Percentiles rank a stretch among this genome's conserved stretches.
phyloP scores from a whole-genome alignment of 2,888 invertebrate genomes.

The Lordiphosa fenestrarum region DNA sequence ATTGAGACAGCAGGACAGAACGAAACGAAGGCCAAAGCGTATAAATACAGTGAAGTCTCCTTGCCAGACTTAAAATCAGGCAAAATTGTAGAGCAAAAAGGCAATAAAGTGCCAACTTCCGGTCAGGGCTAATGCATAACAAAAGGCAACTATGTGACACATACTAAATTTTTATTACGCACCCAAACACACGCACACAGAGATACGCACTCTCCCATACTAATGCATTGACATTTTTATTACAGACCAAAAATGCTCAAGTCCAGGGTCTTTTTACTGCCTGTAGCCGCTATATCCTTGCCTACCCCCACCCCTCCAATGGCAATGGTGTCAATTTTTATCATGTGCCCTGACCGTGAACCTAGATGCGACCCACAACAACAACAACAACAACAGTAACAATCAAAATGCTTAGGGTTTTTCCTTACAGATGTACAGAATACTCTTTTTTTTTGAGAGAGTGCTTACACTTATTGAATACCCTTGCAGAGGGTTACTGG shows the following conservation, averaged over 20 bases:
- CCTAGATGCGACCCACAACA: slow-evolving; percentile 24
- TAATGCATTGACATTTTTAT: slow-evolving; percentile 72
- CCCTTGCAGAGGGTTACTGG: no score
- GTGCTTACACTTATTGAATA: no score
- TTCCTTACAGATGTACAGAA: slow-evolving; percentile 5
- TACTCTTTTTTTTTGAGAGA: background rate
- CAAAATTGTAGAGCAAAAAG: slow-evolving; percentile 55
- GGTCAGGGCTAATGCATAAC: slow-evolving; percentile 52
- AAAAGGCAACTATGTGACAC: slow-evolving; percentile 59
- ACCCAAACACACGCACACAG: slow-evolving; percentile 21
- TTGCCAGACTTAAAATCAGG: slow-evolving; percentile 18
- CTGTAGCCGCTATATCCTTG: background rate
- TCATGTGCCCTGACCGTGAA: slow-evolving; percentile 62
- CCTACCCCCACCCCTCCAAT: background rate
- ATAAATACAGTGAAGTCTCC: slow-evolving; percentile 27
- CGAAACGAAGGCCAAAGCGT: slow-evolving; percentile 23
- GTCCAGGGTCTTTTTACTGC: slow-evolving; percentile 49
- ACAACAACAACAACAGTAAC: background rate
- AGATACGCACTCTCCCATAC: slow-evolving; percentile 33
- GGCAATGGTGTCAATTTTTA: slow-evolving; percentile 66
- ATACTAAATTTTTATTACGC: slow-evolving; percentile 69
- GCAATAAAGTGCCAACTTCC: slow-evolving; percentile 63
- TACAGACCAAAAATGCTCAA: slow-evolving; percentile 54
- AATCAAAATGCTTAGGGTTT: slow-evolving; percentile 19
- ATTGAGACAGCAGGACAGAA: slow-evolving; percentile 20